phyloP scores from a whole-genome alignment of 1,140 invertebrate species.

The Drosophila rufa region DNA sequence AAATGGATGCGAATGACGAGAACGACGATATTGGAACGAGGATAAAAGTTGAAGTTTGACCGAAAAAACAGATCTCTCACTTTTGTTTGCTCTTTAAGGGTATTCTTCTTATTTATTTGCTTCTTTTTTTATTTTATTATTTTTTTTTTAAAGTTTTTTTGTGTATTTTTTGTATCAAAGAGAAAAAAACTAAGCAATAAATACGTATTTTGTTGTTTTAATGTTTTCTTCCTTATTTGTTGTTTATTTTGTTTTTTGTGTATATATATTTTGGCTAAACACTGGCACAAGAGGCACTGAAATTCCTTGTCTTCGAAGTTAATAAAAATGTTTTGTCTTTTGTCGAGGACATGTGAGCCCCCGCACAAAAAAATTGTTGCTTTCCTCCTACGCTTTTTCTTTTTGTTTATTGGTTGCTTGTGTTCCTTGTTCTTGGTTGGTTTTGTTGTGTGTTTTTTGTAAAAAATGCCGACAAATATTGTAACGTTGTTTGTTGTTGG shows the following conservation, averaged over 20 bases:
- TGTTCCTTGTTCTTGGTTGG: constrained; percentile 49
- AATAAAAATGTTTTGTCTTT: constrained; percentile 64
- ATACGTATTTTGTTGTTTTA: constrained; percentile 70
- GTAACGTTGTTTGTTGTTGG: constrained; percentile 58
- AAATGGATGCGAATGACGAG: constrained; percentile 47
- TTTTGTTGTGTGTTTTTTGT: constrained; percentile 38
- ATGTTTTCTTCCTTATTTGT: constrained; percentile 18
- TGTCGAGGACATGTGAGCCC: constrained; percentile 24
- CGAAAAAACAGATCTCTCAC: constrained; percentile 36
- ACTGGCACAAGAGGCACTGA: constrained; percentile 83
- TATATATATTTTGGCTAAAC: constrained; percentile 84
- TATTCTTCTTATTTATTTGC: constrained; percentile 22
- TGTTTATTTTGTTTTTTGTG: constrained; percentile 61
- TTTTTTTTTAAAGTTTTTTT: constrained; percentile 54
- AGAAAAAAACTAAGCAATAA: constrained; percentile 83
- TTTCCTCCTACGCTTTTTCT: constrained; percentile 35
- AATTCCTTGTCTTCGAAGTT: constrained; percentile 84
- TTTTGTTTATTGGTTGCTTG: constrained; percentile 37
- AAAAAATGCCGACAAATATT: constrained; percentile 79
- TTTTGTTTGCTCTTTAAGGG: constrained; percentile 24
- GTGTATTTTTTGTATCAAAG: constrained; percentile 75
- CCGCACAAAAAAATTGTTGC: constrained; percentile 61
- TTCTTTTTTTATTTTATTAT: constrained; percentile 9
- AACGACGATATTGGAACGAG: constrained; percentile 33
- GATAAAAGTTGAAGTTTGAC: constrained; percentile 44